Evolutionary conservation across 1,140 invertebrate species (phyloP).

Genomic region (Amyelois transitella): DNA sequence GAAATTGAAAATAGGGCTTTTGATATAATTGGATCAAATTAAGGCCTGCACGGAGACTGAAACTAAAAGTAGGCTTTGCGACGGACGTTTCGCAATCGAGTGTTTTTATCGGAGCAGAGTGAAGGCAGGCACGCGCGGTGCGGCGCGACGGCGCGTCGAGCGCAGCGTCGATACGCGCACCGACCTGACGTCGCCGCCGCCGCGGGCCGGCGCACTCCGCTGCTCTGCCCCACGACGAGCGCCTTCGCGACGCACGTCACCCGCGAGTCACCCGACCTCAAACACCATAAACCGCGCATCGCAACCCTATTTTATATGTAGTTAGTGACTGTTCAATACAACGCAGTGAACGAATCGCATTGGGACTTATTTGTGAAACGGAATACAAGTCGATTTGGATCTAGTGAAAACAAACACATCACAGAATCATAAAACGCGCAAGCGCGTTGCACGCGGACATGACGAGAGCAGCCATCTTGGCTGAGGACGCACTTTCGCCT

Average conservation of each 20-base stretch:
- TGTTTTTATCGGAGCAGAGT: slow-evolving; percentile 42
- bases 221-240: slow-evolving; percentile 19
- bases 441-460: slow-evolving; percentile 60
- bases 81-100: slow-evolving; percentile 41
- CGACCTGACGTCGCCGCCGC: slow-evolving; percentile 54
- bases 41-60: slow-evolving; percentile 27
- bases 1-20: background rate
- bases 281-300: slow-evolving; percentile 25
- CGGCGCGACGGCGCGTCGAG: slow-evolving; percentile 28
- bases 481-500: slow-evolving; percentile 66
- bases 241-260: slow-evolving; percentile 32
- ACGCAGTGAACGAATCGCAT: slow-evolving; percentile 22
- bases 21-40: slow-evolving; percentile 28
- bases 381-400: slow-evolving; percentile 14
- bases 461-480: slow-evolving; percentile 68
- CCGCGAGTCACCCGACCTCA: slow-evolving; percentile 33
- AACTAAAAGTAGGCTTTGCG: slow-evolving; percentile 38
- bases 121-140: slow-evolving; percentile 44
- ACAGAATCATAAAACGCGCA: slow-evolving; percentile 57
- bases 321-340: slow-evolving; percentile 2
- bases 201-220: slow-evolving; percentile 43
- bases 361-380: slow-evolving; percentile 7
- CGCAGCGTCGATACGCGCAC: slow-evolving; percentile 61
- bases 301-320: slow-evolving; percentile 23
- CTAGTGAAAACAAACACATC: slow-evolving; percentile 67